phyloP scores from a whole-genome alignment of 1,140 invertebrate genomes.

The Drosophila orosa region DNA sequence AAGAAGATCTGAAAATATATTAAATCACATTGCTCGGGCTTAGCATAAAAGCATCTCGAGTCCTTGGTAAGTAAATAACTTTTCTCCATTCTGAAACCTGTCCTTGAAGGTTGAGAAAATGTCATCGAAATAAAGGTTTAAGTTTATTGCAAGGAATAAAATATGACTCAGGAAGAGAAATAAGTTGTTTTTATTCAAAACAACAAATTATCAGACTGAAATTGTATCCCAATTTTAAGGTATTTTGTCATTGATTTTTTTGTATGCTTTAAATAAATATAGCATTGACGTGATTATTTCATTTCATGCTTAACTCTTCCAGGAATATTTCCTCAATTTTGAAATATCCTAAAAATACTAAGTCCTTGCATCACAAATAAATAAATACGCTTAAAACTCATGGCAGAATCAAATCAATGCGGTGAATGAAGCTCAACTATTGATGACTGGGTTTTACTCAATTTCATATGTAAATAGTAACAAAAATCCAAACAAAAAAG shows the following conservation, averaged over 20 bases:
- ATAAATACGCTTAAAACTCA: background rate
- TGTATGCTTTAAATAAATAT: background rate
- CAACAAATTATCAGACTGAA: background rate
- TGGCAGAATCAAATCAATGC: background rate
- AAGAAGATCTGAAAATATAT: constrained; percentile 4
- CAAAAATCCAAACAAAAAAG: background rate
- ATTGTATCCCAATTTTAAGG: background rate
- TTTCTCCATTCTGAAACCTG: too few relatives aligned
- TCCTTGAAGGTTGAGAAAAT: background rate
- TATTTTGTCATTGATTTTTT: background rate
- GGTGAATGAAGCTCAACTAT: constrained; percentile 9
- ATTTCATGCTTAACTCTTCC: background rate
- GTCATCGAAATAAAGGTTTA: background rate
- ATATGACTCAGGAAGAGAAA: background rate
- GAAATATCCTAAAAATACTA: background rate
- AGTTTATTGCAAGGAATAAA: background rate
- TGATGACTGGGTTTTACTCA: constrained; percentile 1
- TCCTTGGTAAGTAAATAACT: background rate
- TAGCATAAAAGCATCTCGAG: background rate
- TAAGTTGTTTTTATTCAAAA: background rate
- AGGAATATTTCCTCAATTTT: background rate
- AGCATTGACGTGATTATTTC: background rate
- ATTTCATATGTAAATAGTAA: constrained; percentile 28
- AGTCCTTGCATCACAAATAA: background rate
- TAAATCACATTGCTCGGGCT: constrained; percentile 13